Conservation (phyloP, 2,797 vertebrate genomes). For the Poecilia velifera region DNA sequence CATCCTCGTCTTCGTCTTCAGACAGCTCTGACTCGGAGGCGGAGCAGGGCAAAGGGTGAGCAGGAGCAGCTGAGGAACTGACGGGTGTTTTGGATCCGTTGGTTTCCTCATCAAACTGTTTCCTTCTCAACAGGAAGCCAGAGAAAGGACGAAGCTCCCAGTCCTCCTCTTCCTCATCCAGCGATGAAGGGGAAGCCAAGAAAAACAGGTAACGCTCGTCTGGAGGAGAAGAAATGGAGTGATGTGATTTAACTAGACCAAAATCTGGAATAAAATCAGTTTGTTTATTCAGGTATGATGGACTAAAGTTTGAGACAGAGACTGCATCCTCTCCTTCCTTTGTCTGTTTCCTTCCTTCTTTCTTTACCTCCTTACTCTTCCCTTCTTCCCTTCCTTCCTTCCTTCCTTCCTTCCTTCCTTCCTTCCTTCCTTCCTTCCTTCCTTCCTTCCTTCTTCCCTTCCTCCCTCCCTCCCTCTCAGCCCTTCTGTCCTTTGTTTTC, state of each 20-base stretch:
- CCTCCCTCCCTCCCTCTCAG: neutral
- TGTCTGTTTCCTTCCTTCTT: too few species aligned
- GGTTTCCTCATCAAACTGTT: neutral
- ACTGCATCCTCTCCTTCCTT: too few species aligned
- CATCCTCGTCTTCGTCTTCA: constrained; percentile 78
- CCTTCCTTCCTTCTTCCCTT: too few species aligned
- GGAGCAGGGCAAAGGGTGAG: constrained; percentile 76
- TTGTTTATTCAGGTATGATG: too few species aligned
- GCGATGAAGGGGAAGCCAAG: constrained; percentile 74
- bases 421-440: neutral
- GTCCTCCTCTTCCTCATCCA: constrained; percentile 76
- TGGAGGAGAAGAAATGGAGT: neutral
- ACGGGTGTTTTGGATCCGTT: too few species aligned
- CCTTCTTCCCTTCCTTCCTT: too few species aligned
- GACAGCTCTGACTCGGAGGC: constrained; percentile 82
- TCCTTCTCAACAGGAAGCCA: constrained; percentile 43
- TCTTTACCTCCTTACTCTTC: too few species aligned
- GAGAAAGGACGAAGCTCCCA: constrained; percentile 55
- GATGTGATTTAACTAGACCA: too few species aligned
- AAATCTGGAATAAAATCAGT: too few species aligned
- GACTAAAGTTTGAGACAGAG: too few species aligned
- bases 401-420: too few species aligned
- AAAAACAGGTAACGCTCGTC: constrained; percentile 68
- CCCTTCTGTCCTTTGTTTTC: too few species aligned
- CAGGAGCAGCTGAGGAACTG: neutral